These are phyloP conservation scores for Nipponia nippon DNA, from an alignment of 2,113 vertebrate genomes.

Conservation along the genomic window DNA sequence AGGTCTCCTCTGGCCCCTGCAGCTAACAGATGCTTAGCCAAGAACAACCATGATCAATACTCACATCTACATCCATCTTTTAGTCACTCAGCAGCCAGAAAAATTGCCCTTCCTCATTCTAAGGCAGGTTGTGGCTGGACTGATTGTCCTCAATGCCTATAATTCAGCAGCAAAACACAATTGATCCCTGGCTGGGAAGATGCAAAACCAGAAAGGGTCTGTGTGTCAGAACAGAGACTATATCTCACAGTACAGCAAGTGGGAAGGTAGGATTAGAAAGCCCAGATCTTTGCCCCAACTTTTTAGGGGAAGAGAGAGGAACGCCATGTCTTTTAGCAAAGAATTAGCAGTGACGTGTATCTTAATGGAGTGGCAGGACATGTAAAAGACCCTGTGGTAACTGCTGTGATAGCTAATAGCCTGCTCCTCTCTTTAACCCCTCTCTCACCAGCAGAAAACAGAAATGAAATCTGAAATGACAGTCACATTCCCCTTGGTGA, in stretches of 20 bases:
- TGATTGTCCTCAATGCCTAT: background rate
- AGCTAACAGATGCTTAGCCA: background rate
- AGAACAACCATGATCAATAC: background rate
- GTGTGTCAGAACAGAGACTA: background rate
- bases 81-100: background rate
- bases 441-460: background rate
- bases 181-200: background rate
- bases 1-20: background rate
- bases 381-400: background rate
- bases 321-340: background rate
- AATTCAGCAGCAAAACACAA: background rate
- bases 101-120: background rate
- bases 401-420: background rate
- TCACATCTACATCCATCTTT: background rate
- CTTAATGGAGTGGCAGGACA: background rate
- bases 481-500: background rate
- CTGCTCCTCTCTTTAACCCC: background rate
- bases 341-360: background rate
- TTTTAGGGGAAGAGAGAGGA: background rate
- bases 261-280: background rate
- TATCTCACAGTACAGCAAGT: background rate
- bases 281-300: background rate
- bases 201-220: background rate
- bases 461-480: background rate
- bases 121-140: background rate